Base-by-base conservation (phyloP, 2,888 invertebrate species). In the Pheosia gnoma region DNA sequence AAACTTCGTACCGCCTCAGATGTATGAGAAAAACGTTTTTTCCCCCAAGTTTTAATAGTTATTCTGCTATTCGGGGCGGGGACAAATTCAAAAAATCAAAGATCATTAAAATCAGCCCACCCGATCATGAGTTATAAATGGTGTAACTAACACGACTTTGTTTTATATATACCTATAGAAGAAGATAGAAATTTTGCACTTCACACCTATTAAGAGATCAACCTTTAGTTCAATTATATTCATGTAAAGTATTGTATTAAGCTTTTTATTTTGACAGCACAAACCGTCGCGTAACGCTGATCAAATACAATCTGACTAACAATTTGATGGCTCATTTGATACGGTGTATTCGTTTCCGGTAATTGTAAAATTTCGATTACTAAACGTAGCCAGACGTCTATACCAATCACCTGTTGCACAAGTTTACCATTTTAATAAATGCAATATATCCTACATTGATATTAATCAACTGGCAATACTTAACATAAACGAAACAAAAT, bases 241-340 rank as follows among this genome's bases (percentile, higher is more conserved):
- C 65, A 68, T 58, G 63, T 57, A 3, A 58, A 59, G 10, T 53
- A 39, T 7, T 58, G 39, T 60, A 49, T 60, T 25, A 25, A 25
- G 25, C 25, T 25, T 25, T 25, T 25, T 57, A 59, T 68, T 67
- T 60, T n/a, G 59, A 63, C 51, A 60, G 45, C 36, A 53, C 52
- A 53, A 47, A 39, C 10, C 38, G 47, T 59, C 39, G n/a, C 54
- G 54, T 58, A 59, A 59, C 59, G 13, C 43, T 52, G 39, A 58
- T 57, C 65, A 57, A 59, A 52, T 49, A 60, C 49, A 59, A 63
- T 62, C 62, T 65, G 38, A 49, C 45, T 49, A n/a, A 56, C 52
- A 61, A 65, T 68, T 64, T 61, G 7, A 60, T 65, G 61, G 47
- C 59, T 63, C 54, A 64, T 68, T 70, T 56, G 61, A 63, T 58